Evolutionary conservation across 2,888 invertebrate species (phyloP).

Genomic region (Trypoxylon attenuatum): DNA sequence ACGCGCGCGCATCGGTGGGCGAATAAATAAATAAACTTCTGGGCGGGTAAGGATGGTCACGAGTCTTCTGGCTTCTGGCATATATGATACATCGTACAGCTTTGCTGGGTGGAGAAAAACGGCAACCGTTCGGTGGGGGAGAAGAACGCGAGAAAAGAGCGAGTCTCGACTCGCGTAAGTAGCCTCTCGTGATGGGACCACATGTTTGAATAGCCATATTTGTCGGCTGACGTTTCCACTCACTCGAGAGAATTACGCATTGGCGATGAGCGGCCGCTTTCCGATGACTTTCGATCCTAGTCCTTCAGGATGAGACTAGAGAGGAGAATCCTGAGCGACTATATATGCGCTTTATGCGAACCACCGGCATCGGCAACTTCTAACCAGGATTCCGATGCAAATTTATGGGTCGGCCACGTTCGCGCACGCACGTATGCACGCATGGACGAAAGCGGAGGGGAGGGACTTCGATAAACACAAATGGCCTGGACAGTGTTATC

Average conservation of each 20-base stretch:
- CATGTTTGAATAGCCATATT: conserved; percentile 49
- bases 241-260: conserved; percentile 12
- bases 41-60: conserved; percentile 22
- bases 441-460: too few species aligned
- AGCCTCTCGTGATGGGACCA: conserved; percentile 37
- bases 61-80: conserved; percentile 27
- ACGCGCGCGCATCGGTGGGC: conserved; percentile 19
- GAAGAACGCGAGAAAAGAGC: too few species aligned
- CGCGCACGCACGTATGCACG: too few species aligned
- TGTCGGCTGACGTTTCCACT: conserved; percentile 35
- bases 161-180: too few species aligned
- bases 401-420: background rate
- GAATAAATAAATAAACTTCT: conserved; percentile 49
- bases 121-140: conserved; percentile 20
- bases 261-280: conserved; percentile 5
- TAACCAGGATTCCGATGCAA: conserved; percentile 13
- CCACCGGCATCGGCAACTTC: background rate
- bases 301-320: background rate
- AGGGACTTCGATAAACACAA: conserved; percentile 20
- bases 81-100: conserved; percentile 25
- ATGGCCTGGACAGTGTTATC: conserved; percentile 7
- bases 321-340: conserved; percentile 1
- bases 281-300: background rate
- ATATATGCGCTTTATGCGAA: background rate
- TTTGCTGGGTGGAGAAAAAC: conserved; percentile 9